Percentiles rank a stretch among this genome's conserved stretches.
phyloP scores from a whole-genome alignment of 2,888 invertebrate species.

The Campoletis raptor region DNA sequence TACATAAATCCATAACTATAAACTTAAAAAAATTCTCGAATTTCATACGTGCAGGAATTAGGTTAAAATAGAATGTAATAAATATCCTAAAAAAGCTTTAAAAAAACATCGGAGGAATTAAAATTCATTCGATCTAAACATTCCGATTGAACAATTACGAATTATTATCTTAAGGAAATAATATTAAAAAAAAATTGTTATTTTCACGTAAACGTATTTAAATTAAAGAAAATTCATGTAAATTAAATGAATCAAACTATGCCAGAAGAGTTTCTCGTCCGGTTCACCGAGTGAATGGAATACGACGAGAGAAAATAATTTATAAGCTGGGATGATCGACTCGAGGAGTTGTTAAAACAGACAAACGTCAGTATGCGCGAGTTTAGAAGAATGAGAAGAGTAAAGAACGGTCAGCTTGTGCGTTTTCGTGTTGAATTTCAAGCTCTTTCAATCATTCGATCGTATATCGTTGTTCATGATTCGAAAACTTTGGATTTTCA shows the following conservation, averaged over 20 bases:
- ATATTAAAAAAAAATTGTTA: no score
- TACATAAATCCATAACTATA: slow-evolving; percentile 80
- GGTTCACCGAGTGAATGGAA: slow-evolving; percentile 14
- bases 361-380: slow-evolving; percentile 51
- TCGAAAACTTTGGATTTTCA: slow-evolving; percentile 22
- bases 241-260: not conserved
- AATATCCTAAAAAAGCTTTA: not conserved
- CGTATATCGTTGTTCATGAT: not conserved
- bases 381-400: slow-evolving; percentile 14
- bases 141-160: not conserved
- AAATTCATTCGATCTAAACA: not conserved
- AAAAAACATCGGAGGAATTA: not conserved
- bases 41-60: not conserved
- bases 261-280: not conserved
- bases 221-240: not conserved
- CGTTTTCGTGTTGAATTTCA: slow-evolving; percentile 23
- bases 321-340: slow-evolving; percentile 54
- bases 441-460: slow-evolving; percentile 37
- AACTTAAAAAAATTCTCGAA: slow-evolving; percentile 78
- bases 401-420: slow-evolving; percentile 43
- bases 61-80: not conserved
- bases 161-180: not conserved
- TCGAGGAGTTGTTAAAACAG: slow-evolving; percentile 69
- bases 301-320: slow-evolving; percentile 34
- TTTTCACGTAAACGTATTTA: not conserved